Evolutionary conservation across 2,797 vertebrate genomes (phyloP).

Genomic region (Meda fulgida): DNA sequence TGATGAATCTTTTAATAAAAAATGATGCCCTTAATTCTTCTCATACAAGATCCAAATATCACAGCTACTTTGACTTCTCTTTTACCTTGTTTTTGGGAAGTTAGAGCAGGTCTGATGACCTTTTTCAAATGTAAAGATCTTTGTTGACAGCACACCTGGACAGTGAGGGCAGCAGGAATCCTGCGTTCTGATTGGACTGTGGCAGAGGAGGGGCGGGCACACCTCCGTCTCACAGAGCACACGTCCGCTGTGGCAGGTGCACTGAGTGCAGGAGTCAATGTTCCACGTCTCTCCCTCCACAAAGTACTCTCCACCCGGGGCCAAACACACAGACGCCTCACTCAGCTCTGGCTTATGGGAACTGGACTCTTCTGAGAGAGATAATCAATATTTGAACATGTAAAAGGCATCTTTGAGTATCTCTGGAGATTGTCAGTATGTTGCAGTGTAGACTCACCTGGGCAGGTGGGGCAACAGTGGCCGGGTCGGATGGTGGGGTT

Average conservation of each 20-base stretch:
- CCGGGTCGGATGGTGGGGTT: constrained; percentile 84
- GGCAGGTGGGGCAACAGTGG: constrained; percentile 87
- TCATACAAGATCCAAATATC: neutral
- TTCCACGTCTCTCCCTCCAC: constrained; percentile 90
- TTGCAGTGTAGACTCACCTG: constrained; percentile 68
- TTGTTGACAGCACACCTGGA: constrained; percentile 73
- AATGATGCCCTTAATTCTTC: neutral
- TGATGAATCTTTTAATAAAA: neutral
- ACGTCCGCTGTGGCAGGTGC: constrained; percentile 86
- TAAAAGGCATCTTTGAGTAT: neutral
- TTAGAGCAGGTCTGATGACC: neutral
- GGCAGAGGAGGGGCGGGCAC: constrained; percentile 89
- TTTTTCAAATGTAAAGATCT: neutral
- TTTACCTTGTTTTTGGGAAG: neutral
- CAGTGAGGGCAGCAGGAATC: constrained; percentile 91
- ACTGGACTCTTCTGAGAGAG: constrained; percentile 76
- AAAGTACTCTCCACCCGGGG: constrained; percentile 88
- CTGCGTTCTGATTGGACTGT: constrained; percentile 84
- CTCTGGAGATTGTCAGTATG: neutral
- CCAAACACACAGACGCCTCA: constrained; percentile 84
- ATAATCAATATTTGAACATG: neutral
- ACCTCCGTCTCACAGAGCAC: constrained; percentile 91
- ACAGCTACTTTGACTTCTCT: neutral
- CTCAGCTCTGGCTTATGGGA: constrained; percentile 84
- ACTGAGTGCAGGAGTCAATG: constrained; percentile 90